Percentiles rank a stretch among this genome's conserved stretches.
Evolutionary conservation across 2,888 invertebrate genomes (phyloP).

Genomic region (Nymphalis c-album): DNA sequence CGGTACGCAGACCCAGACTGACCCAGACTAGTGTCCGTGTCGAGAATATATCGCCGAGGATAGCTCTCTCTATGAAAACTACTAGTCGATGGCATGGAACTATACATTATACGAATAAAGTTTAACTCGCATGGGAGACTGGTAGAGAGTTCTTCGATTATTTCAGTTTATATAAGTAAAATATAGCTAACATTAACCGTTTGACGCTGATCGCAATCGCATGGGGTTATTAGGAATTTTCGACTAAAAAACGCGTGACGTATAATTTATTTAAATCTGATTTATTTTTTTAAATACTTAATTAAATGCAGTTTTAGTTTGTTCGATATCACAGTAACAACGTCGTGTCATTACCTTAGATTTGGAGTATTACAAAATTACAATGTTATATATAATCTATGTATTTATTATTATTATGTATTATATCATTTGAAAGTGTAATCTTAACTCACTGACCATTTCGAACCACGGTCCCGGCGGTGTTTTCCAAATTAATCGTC

Average conservation of each 20-base stretch:
- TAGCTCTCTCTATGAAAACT: not conserved
- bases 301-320: not conserved
- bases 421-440: constrained; percentile 39
- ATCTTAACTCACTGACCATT: constrained; percentile 45
- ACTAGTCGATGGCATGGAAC: not conserved
- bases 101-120: not conserved
- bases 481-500: constrained; percentile 61
- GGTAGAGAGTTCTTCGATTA: constrained; percentile 3
- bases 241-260: constrained; percentile 12
- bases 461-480: constrained; percentile 62
- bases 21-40: not conserved
- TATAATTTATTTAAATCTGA: not conserved
- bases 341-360: constrained; percentile 23
- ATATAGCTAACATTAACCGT: constrained; percentile 14
- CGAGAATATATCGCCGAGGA: not conserved
- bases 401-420: constrained; percentile 33
- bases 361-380: not conserved
- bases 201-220: constrained; percentile 19
- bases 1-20: constrained; percentile 12
- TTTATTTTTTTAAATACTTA: not conserved
- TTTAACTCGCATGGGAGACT: constrained; percentile 28
- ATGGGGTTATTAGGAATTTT: constrained; percentile 18
- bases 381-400: not conserved
- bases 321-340: constrained; percentile 8
- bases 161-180: constrained; percentile 8